These are phyloP conservation scores for Passer domesticus DNA, from an alignment of 2,113 vertebrate species.

Conservation along the genomic window DNA sequence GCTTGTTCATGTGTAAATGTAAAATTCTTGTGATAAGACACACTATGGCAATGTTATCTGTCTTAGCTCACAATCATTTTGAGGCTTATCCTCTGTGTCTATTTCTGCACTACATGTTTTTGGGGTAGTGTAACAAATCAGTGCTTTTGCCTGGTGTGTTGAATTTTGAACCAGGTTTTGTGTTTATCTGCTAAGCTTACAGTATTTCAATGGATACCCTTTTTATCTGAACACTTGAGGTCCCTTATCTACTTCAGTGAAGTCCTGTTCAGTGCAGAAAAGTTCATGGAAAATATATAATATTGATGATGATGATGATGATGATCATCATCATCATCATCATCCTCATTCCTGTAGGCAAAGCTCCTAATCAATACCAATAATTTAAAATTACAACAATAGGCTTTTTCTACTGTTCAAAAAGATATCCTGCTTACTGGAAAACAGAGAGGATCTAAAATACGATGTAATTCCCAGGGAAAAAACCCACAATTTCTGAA, in stretches of 20 bases:
- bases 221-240: not conserved
- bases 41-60: not conserved
- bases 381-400: not conserved
- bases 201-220: not conserved
- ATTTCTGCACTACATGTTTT: not conserved
- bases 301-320: not conserved
- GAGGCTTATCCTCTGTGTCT: not conserved
- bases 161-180: not conserved
- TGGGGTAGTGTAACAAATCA: not conserved
- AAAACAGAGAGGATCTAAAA: not conserved
- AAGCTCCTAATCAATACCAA: not conserved
- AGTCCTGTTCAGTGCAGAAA: not conserved
- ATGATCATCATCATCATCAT: not conserved
- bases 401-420: not conserved
- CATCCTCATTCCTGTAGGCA: not conserved
- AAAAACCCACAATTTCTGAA: not conserved
- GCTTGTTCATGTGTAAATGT: not conserved
- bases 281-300: not conserved
- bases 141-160: not conserved
- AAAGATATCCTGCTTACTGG: not conserved
- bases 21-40: not conserved
- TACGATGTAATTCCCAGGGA: not conserved
- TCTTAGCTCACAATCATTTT: not conserved
- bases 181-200: not conserved
- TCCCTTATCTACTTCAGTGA: not conserved